phyloP scores from a whole-genome alignment of 2,888 invertebrate genomes.

The Malthinus flaveolus region DNA sequence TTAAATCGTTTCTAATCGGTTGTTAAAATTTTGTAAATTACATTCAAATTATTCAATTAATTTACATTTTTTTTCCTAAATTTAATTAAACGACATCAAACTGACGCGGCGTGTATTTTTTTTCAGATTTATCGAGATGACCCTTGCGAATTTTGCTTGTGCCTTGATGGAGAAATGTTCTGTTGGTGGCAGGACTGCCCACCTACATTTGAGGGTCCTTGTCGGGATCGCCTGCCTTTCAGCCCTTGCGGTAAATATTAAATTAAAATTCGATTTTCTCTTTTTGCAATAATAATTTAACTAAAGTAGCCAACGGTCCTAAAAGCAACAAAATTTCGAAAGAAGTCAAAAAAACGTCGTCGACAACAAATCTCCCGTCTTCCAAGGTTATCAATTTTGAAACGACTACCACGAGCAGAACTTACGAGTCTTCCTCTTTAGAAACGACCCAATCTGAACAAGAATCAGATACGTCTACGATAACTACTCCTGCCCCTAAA shows the following conservation, averaged over 20 bases:
- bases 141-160: constrained; percentile 66
- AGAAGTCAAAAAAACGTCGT: constrained; percentile 19
- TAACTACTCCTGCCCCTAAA: constrained; percentile 43
- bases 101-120: constrained; percentile 23
- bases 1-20: background rate
- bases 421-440: constrained; percentile 27
- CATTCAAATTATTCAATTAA: too few relatives aligned
- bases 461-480: constrained; percentile 25
- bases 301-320: constrained; percentile 19
- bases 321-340: constrained; percentile 18
- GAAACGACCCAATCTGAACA: constrained; percentile 19
- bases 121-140: constrained; percentile 63
- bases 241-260: constrained; percentile 50
- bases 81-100: background rate
- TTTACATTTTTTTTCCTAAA: background rate
- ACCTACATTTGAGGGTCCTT: constrained; percentile 53
- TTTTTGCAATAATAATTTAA: background rate
- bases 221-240: constrained; percentile 52
- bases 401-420: constrained; percentile 19
- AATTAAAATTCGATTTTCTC: background rate
- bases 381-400: constrained; percentile 6
- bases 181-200: constrained; percentile 70
- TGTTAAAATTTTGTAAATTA: background rate
- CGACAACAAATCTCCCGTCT: constrained; percentile 21
- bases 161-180: constrained; percentile 67